Base-by-base conservation (phyloP, 2,888 invertebrate species). In the Colletes collaris region DNA sequence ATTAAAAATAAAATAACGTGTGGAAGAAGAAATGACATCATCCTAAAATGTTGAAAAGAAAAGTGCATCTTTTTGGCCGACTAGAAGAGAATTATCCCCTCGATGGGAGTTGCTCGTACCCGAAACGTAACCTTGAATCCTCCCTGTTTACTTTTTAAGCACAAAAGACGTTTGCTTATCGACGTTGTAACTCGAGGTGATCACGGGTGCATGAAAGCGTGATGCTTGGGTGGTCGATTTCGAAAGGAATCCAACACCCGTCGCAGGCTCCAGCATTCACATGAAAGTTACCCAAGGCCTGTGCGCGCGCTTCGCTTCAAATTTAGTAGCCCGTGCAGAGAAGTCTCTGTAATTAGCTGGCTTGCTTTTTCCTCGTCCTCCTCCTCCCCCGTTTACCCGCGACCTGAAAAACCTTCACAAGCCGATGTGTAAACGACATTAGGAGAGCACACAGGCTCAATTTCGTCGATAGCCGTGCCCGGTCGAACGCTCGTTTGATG, bases 401-500 rank as follows among this genome's bases (percentile, higher is more conserved):
- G 50, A 55, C 46, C 55, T 52, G 67, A 81, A 81, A 81, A 76
- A 79, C 67, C 46, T 59, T 40, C 58, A 49, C 63, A 10, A 13
- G 58, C 53, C 59, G 52, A 67, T 59, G 76, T 79, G 76, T 72
- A 76, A 81, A 81, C 71, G 79, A 79, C 75, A 70, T 75, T 70
- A 75, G 50, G 69, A 58, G 79, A 67, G 79, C 79, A 67, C 70
- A 74, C 49, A 66, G 69, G 40, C 59, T 13, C 68, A 76, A 71
- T 81, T 76, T 72, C 76, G 76, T 66, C 80, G 76, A 69, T 69
- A 55, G 62, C 27, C 19, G 6, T 19, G 35, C 40, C 60, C 44
- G 69, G 53, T 64, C 59, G 81, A 64, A 56, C 63, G 58, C n/a
- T 53, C 80, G 81, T 81, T 81, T 76, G 81, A 81, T 76, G 79